phyloP scores from a whole-genome alignment of 2,888 invertebrate genomes.

The Pteria penguin region DNA sequence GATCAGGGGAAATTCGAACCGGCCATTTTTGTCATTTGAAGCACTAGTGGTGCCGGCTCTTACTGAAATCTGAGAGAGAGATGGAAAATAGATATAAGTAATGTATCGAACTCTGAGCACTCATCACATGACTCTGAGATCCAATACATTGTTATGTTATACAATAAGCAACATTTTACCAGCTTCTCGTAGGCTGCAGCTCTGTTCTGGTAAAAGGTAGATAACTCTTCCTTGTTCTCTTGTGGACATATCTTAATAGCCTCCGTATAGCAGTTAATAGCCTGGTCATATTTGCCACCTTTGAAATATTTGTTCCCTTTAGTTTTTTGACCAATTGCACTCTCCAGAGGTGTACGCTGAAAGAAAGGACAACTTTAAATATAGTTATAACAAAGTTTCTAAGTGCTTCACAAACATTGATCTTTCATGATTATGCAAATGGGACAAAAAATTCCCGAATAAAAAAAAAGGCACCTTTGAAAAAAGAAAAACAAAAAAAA shows the following conservation, averaged over 20 bases:
- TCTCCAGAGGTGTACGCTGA: constrained; percentile 71
- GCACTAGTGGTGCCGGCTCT: no score
- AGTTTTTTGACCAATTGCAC: constrained; percentile 82
- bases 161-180: no score
- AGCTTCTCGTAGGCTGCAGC: constrained; percentile 97
- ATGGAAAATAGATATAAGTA: no score
- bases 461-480: not conserved
- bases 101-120: no score
- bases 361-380: constrained; percentile 34
- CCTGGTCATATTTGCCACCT: constrained; percentile 80
- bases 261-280: constrained; percentile 81
- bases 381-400: not conserved
- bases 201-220: constrained; percentile 96
- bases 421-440: not conserved
- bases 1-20: no score
- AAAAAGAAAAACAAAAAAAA: not conserved
- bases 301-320: constrained; percentile 82
- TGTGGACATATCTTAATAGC: constrained; percentile 81
- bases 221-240: constrained; percentile 86
- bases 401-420: not conserved
- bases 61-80: no score
- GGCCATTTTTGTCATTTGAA: no score
- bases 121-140: no score
- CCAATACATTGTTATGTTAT: no score
- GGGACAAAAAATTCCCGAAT: not conserved